Conservation (phyloP, 2,797 vertebrate species). For the Lepus oiostolus region DNA sequence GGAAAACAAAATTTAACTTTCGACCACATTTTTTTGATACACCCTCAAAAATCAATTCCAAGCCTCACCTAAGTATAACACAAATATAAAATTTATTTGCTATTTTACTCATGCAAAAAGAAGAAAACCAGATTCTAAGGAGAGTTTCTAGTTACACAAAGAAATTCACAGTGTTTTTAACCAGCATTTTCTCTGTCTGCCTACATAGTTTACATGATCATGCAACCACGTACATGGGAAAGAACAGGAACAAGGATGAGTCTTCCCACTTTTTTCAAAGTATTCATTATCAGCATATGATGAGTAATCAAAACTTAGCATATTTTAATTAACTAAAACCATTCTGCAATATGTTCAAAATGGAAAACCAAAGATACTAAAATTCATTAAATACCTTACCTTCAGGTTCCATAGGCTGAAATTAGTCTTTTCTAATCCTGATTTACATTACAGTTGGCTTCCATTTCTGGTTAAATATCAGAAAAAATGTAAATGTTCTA, state of each 20-base stretch:
- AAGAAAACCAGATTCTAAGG: neutral
- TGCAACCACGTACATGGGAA: neutral
- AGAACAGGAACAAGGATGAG: neutral
- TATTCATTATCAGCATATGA: conserved; percentile 11
- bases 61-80: neutral
- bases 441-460: conserved; percentile 22
- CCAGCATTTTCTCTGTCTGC: conserved; percentile 3
- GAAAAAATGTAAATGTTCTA: conserved; percentile 21
- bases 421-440: conserved; percentile 51
- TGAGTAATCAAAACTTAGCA: conserved; percentile 27
- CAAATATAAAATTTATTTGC: conserved; percentile 39
- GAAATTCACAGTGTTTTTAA: neutral
- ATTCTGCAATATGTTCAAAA: conserved; percentile 47
- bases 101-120: neutral
- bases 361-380: conserved; percentile 41
- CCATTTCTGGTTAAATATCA: conserved; percentile 57
- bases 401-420: conserved; percentile 19
- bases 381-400: conserved; percentile 12
- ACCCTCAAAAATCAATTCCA: conserved; percentile 41
- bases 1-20: conserved; percentile 31
- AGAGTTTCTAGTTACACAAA: neutral
- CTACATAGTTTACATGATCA: neutral
- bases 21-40: neutral
- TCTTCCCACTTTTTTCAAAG: conserved; percentile 43
- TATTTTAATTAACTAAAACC: conserved; percentile 61